A percentile compares a stretch with the other conserved stretches of the same genome.
phyloP scores from a whole-genome alignment of 2,797 vertebrate species.

The Chanos chanos region DNA sequence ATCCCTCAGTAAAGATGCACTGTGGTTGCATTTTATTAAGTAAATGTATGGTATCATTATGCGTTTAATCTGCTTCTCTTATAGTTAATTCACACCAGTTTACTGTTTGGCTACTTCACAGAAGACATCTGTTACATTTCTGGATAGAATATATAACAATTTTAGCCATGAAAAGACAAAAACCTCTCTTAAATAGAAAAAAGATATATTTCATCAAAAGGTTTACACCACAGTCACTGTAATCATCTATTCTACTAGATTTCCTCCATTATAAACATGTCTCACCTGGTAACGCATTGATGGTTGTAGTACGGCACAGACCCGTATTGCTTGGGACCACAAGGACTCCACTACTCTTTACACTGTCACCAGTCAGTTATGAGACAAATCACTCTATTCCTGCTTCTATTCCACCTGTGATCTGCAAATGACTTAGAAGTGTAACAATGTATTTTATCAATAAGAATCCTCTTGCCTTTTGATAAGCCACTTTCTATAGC shows the following conservation, averaged over 20 bases:
- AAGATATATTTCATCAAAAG: conserved; percentile 94
- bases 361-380: conserved; percentile 91
- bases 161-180: conserved; percentile 83
- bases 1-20: conserved; percentile 65
- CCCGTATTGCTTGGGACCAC: conserved; percentile 94
- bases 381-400: conserved; percentile 79
- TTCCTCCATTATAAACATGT: conserved; percentile 85
- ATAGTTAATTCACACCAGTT: conserved; percentile 69
- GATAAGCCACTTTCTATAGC: conserved; percentile 56
- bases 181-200: conserved; percentile 90
- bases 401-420: conserved; percentile 52
- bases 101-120: conserved; percentile 67
- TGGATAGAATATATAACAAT: conserved; percentile 80
- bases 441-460: conserved; percentile 59
- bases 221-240: conserved; percentile 93
- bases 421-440: conserved; percentile 56
- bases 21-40: conserved; percentile 68
- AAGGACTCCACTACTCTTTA: conserved; percentile 89
- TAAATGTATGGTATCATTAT: conserved; percentile 68
- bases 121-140: conserved; percentile 75
- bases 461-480: conserved; percentile 55
- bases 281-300: conserved; percentile 90
- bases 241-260: conserved; percentile 93
- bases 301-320: conserved; percentile 95
- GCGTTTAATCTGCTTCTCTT: conserved; percentile 60